Evolutionary conservation across 2,113 vertebrate species (phyloP).

Genomic region (Eubucco bourcierii): DNA sequence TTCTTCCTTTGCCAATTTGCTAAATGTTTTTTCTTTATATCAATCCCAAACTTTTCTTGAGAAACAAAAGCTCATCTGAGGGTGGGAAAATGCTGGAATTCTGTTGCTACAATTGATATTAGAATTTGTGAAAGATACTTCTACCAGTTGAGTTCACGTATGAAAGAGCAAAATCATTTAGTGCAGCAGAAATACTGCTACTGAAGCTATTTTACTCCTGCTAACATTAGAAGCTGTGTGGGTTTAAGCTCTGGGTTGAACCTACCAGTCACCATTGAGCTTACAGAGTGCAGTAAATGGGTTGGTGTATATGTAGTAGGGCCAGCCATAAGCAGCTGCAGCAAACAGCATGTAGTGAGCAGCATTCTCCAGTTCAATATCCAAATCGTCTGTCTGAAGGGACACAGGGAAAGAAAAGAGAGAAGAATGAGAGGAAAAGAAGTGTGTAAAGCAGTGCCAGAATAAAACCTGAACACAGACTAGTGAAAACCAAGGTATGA

Average conservation of each 20-base stretch:
- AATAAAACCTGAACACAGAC: not conserved
- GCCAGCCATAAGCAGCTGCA: slow-evolving; percentile 94
- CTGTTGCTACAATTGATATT: not conserved
- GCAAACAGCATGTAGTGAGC: slow-evolving; percentile 93
- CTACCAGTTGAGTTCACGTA: not conserved
- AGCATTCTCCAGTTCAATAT: slow-evolving; percentile 86
- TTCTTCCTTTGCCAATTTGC: not conserved
- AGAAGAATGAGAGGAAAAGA: not conserved
- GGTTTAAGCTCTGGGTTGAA: not conserved
- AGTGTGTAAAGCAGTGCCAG: not conserved
- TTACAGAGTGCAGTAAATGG: slow-evolving; percentile 87
- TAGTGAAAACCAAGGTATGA: not conserved
- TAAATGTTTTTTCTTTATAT: not conserved
- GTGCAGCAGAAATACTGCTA: not conserved
- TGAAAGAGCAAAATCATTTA: not conserved
- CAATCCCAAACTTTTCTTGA: not conserved
- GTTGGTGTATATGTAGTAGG: slow-evolving; percentile 89
- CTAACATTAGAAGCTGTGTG: not conserved
- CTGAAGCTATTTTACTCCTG: not conserved
- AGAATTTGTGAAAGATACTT: not conserved
- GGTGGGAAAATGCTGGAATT: not conserved
- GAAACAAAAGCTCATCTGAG: not conserved
- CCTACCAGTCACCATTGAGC: slow-evolving; percentile 89
- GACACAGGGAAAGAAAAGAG: not conserved
- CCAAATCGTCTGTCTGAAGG: slow-evolving; percentile 83